phyloP scores from a whole-genome alignment of 2,888 invertebrate species.

The Eupithecia exiguata region DNA sequence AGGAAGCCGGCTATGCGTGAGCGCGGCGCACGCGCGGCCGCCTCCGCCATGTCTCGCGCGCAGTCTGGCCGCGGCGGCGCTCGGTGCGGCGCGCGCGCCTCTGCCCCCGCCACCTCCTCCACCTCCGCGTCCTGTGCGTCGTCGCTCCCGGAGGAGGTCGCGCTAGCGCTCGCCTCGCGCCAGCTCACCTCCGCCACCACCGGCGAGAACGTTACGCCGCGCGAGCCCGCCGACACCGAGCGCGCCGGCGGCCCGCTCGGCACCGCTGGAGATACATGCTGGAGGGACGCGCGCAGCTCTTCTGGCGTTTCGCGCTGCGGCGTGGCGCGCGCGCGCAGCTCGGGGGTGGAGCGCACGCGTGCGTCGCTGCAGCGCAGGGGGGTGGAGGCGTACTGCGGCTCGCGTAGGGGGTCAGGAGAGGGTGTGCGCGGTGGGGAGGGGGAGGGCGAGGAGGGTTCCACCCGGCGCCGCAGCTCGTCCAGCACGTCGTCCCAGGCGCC shows the following conservation, averaged over 20 bases:
- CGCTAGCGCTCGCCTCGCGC: constrained; percentile 85
- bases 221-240: constrained; percentile 77
- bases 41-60: constrained; percentile 72
- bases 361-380: constrained; percentile 79
- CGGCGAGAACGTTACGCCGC: constrained; percentile 91
- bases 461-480: constrained; percentile 74
- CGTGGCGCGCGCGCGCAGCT: constrained; percentile 79
- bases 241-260: constrained; percentile 68
- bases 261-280: constrained; percentile 79
- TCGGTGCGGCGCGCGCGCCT: constrained; percentile 52
- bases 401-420: constrained; percentile 70
- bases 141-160: constrained; percentile 72
- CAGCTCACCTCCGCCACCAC: constrained; percentile 92
- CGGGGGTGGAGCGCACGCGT: constrained; percentile 84
- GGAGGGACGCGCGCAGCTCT: constrained; percentile 80
- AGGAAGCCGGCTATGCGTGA: constrained; percentile 81
- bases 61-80: constrained; percentile 64
- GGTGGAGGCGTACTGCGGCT: constrained; percentile 83
- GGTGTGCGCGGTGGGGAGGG: constrained; percentile 75
- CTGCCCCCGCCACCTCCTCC: constrained; percentile 60
- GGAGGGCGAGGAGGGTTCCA: constrained; percentile 69
- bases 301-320: constrained; percentile 77
- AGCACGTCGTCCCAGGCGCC: constrained; percentile 81
- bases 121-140: constrained; percentile 77
- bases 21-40: constrained; percentile 80